phyloP scores from a whole-genome alignment of 37 sponge, comb jelly and placozoan species.

The Mnemiopsis leidyi region DNA sequence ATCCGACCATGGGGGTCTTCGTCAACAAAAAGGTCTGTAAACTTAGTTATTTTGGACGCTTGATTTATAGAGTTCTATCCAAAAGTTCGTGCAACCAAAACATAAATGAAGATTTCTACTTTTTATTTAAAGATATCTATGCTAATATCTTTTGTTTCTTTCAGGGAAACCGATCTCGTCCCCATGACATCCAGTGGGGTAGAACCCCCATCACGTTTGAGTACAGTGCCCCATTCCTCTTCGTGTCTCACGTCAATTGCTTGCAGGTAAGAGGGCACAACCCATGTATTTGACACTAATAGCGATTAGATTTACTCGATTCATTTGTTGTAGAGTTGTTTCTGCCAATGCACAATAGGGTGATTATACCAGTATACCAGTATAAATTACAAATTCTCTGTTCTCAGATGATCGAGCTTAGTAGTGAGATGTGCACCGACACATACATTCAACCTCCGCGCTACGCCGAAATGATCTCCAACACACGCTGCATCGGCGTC shows the following conservation, averaged over 20 bases:
- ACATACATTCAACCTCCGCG: not conserved
- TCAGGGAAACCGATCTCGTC: conserved; percentile 32
- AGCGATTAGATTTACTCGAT: no score
- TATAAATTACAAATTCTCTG: not conserved
- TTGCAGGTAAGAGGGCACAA: conserved; percentile 43
- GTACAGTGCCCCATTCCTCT: conserved; percentile 52
- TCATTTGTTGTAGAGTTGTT: no score
- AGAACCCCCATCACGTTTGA: conserved; percentile 44
- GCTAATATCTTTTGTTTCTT: no score
- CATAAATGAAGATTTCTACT: no score
- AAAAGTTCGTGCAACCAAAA: no score
- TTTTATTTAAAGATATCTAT: no score
- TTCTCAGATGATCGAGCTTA: conserved; percentile 35
- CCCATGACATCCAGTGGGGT: conserved; percentile 41
- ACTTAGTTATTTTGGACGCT: no score
- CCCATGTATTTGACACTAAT: no score
- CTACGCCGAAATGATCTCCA: conserved; percentile 22
- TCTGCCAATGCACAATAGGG: no score
- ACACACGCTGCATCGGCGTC: conserved; percentile 36
- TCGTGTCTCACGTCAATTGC: conserved; percentile 38
- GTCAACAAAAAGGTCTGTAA: conserved; percentile 5
- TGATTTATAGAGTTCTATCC: no score
- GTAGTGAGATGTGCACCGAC: conserved; percentile 44
- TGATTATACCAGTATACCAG: no score
- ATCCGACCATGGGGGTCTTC: conserved; percentile 17